Percentiles rank a stretch among this genome's conserved stretches.
Conservation (phyloP, 2,113 vertebrate genomes). For the Oncorhynchus gorbuscha region DNA sequence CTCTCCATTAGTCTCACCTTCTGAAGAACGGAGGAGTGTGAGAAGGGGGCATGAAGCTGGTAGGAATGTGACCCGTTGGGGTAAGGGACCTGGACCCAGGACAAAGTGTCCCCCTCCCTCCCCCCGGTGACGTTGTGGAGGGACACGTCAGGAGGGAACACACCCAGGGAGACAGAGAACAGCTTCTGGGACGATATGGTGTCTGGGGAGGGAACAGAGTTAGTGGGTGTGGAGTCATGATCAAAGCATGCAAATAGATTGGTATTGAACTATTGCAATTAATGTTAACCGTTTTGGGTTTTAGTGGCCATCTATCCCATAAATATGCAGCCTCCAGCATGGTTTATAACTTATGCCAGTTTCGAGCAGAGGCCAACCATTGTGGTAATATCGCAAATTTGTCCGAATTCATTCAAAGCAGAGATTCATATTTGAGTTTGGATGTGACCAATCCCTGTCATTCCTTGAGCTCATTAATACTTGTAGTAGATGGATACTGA, state of each 20-base stretch:
- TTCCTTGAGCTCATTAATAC: too few species aligned
- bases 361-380: too few species aligned
- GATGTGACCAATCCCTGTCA: too few species aligned
- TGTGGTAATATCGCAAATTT: too few species aligned
- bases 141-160: constrained; percentile 46
- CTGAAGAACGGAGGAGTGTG: constrained; percentile 47
- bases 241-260: neutral
- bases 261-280: too few species aligned
- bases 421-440: too few species aligned
- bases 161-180: constrained; percentile 40
- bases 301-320: too few species aligned
- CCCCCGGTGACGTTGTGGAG: constrained; percentile 46
- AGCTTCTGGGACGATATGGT: constrained; percentile 17
- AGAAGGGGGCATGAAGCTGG: constrained; percentile 32
- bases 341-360: too few species aligned
- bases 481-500: constrained; percentile 15
- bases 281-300: too few species aligned
- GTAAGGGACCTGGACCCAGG: constrained; percentile 32
- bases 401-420: too few species aligned
- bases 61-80: constrained; percentile 48
- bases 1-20: constrained; percentile 32
- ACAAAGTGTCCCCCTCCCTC: constrained; percentile 29
- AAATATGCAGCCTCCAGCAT: too few species aligned
- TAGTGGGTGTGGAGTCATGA: neutral
- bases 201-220: constrained; percentile 22